Conservation (phyloP, 2,888 invertebrate species). For the Hirtodrosophila confusa region DNA sequence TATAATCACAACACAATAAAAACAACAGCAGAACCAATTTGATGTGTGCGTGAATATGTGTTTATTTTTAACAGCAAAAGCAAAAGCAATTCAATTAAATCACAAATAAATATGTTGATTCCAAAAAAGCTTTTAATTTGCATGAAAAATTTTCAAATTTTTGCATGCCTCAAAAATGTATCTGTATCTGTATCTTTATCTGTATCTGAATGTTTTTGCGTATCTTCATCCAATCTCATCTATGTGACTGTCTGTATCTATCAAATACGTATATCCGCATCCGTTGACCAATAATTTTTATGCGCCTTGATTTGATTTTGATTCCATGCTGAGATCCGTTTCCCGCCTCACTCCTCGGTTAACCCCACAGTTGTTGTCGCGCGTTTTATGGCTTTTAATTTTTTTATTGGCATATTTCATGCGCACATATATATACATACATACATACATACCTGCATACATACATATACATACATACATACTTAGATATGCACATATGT, state of each 20-base stretch:
- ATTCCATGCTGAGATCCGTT: conserved; percentile 22
- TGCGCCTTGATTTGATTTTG: conserved; percentile 40
- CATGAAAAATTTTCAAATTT: conserved; percentile 27
- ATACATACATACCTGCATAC: conserved; percentile 15
- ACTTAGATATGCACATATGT: background rate
- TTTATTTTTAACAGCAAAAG: conserved; percentile 70
- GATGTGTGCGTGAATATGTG: conserved; percentile 22
- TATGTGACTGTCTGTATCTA: conserved; percentile 4
- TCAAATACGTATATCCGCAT: conserved; percentile 21
- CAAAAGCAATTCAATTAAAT: conserved; percentile 74
- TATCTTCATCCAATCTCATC: background rate
- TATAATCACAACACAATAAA: conserved; percentile 22
- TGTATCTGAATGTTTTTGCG: background rate
- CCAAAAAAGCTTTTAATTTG: conserved; percentile 67
- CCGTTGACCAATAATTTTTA: conserved; percentile 8
- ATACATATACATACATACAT: conserved; percentile 18
- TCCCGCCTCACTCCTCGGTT: background rate
- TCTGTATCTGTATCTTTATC: conserved; percentile 7
- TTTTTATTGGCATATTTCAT: conserved; percentile 52
- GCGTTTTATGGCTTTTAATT: conserved; percentile 47
- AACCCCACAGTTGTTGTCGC: conserved; percentile 30
- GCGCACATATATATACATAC: conserved; percentile 11
- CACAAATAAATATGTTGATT: conserved; percentile 74
- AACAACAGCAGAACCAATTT: conserved; percentile 11
- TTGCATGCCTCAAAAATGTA: conserved; percentile 29